phyloP scores from a whole-genome alignment of 2,888 invertebrate genomes.

The Lycia hirtaria region DNA sequence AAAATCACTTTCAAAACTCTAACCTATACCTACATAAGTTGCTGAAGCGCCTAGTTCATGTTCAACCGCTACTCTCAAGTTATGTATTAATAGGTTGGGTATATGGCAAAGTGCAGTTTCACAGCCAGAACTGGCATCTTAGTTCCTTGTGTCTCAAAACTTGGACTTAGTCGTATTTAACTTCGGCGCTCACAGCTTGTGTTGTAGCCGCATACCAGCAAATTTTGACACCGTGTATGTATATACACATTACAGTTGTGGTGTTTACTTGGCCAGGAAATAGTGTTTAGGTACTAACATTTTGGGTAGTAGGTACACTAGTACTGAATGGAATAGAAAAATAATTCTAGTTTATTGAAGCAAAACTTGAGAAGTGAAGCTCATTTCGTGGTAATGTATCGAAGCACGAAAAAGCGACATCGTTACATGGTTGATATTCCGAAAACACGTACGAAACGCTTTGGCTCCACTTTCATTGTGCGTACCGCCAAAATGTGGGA shows the following conservation, averaged over 20 bases:
- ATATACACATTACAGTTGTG: slow-evolving; percentile 46
- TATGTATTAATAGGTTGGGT: slow-evolving; percentile 22
- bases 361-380: too few species aligned
- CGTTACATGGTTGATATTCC: too few species aligned
- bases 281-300: too few species aligned
- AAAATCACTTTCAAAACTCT: not conserved
- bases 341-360: too few species aligned
- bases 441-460: too few species aligned
- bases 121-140: slow-evolving; percentile 69
- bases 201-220: slow-evolving; percentile 76
- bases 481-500: too few species aligned
- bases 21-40: slow-evolving; percentile 1
- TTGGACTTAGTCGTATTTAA: slow-evolving; percentile 81
- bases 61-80: slow-evolving; percentile 17
- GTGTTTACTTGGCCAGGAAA: slow-evolving; percentile 13
- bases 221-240: slow-evolving; percentile 72
- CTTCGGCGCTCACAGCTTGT: slow-evolving; percentile 76
- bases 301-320: not conserved
- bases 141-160: slow-evolving; percentile 73
- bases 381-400: too few species aligned
- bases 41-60: slow-evolving; percentile 3
- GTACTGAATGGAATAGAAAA: too few species aligned
- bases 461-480: too few species aligned
- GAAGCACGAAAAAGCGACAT: too few species aligned
- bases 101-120: slow-evolving; percentile 56